These are phyloP conservation scores for Acanthurus lineatus DNA, from an alignment of 2,797 vertebrate species.

Conservation along the genomic window DNA sequence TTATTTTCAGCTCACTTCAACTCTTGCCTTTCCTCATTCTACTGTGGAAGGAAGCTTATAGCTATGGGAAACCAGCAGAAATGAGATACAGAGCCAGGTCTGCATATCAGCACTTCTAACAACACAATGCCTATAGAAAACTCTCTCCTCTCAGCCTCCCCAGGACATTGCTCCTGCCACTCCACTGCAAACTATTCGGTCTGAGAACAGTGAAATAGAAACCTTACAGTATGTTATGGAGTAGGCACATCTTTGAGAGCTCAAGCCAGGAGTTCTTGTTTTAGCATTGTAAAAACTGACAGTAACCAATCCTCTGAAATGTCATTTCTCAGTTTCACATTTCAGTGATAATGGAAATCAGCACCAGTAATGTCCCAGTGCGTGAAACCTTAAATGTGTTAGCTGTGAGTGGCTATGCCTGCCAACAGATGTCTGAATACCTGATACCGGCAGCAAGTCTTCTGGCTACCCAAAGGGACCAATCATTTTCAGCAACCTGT, in stretches of 20 bases:
- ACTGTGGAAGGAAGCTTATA: constrained; percentile 51
- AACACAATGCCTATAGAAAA: constrained; percentile 68
- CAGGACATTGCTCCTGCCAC: constrained; percentile 50
- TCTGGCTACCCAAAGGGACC: constrained; percentile 78
- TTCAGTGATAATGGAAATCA: constrained; percentile 77
- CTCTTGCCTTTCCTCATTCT: constrained; percentile 48
- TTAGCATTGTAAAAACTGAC: constrained; percentile 68
- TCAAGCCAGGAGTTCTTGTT: constrained; percentile 26
- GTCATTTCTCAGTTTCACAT: constrained; percentile 74
- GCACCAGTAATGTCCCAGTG: constrained; percentile 60
- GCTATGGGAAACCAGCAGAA: constrained; percentile 63
- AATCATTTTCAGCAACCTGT: constrained; percentile 81
- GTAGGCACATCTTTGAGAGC: constrained; percentile 30
- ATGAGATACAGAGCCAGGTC: constrained; percentile 62
- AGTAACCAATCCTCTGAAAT: constrained; percentile 70
- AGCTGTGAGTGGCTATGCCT: constrained; percentile 55
- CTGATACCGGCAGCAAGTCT: constrained; percentile 68
- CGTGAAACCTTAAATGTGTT: constrained; percentile 71
- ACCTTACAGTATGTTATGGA: constrained; percentile 36
- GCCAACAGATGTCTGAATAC: constrained; percentile 77
- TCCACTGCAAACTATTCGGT: constrained; percentile 45
- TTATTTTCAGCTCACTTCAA: constrained; percentile 51
- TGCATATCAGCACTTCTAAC: constrained; percentile 67
- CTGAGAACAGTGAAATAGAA: constrained; percentile 55
- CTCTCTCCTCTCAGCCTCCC: constrained; percentile 33